Conservation (phyloP, 2,113 vertebrate genomes). For the Stegastes partitus region DNA sequence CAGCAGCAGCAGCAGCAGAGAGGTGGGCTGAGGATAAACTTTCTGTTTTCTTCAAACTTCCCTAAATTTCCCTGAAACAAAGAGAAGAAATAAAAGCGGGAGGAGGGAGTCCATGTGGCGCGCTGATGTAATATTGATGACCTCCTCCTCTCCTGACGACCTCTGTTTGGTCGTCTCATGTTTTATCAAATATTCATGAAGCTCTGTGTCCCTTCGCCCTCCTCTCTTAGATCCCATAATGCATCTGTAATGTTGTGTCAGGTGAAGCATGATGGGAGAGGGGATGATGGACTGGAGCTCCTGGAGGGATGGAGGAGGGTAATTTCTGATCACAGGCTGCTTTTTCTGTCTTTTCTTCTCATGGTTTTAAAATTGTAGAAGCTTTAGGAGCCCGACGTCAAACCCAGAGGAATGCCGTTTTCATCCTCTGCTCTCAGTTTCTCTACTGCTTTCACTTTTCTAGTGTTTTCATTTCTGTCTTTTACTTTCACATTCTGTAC, state of each 20-base stretch:
- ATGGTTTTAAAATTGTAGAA: slow-evolving; percentile 5
- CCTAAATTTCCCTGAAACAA: slow-evolving; percentile 38
- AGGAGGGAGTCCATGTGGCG: slow-evolving; percentile 43
- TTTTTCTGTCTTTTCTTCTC: slow-evolving; percentile 12
- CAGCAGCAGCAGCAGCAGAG: background rate
- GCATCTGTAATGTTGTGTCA: slow-evolving; percentile 81
- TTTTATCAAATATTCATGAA: slow-evolving; percentile 82
- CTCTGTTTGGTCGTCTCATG: slow-evolving; percentile 83
- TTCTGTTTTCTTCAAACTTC: slow-evolving; percentile 33
- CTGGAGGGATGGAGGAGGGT: slow-evolving; percentile 41
- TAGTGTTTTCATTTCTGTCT: background rate
- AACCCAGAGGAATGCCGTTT: slow-evolving; percentile 45
- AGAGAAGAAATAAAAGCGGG: slow-evolving; percentile 12
- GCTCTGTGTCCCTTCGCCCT: slow-evolving; percentile 42
- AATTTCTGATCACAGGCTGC: slow-evolving; percentile 25
- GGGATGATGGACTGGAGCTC: slow-evolving; percentile 54
- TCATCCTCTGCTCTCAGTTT: no score
- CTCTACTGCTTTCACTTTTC: background rate
- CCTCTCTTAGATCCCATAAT: slow-evolving; percentile 78
- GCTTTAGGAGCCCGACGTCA: slow-evolving; percentile 1
- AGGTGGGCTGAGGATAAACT: slow-evolving; percentile 35
- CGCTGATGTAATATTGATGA: slow-evolving; percentile 84
- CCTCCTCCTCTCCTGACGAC: slow-evolving; percentile 76
- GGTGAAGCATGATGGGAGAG: slow-evolving; percentile 70
- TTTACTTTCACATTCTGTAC: no score